Base-by-base conservation (phyloP, 64 coral and sea anemone species). In the Platygyra sinensis region DNA sequence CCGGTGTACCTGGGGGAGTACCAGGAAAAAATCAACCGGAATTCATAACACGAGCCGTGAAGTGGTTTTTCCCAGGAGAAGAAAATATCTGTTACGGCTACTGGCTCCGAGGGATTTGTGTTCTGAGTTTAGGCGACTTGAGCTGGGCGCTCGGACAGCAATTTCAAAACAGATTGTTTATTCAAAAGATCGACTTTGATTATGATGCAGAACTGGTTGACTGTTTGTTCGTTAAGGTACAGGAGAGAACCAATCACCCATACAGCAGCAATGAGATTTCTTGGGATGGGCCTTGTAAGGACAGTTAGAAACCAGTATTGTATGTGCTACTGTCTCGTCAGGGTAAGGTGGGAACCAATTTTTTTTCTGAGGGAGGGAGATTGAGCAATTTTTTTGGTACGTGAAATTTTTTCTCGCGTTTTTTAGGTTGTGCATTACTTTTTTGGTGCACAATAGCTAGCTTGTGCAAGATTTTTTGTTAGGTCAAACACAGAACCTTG, bases 151-250 rank as follows among this genome's bases (percentile, higher is more conserved):
- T 80, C 10, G 28, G 49, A 17, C 52, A 27, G 7, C 9, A 60
- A 6, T 8, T 80, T 2, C 5, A 80, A 51, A 80, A 80, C 51
- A 59, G 55, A 28, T 30, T 80, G n/a, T 80, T 80, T 60, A 59
- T 24, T 22, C 77, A 80, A 27, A 80, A 80, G 77, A 80, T 80
- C 57, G 77, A 80, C 57, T 80, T 80, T 30, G 52, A 59, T 60
- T 80, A 80, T 59, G 52, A 80, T n/a, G 25, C 11, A 52, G 77
- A 80, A 80, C 77, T 80, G 12, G n/a, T 80, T 7, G 77, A 80
- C 57, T 80, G 77, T 7, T 60, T 57, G 52, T 80, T 59, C 57
- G 77, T 80, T 16, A 80, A 55, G 51, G 77, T 30, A 31, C 77
- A 80, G 13, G 29, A 51, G 51, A 57, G 77, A 12, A 59, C 24